Evolutionary conservation across 1,140 invertebrate species (phyloP).

Genomic region (Drosophila insularis): DNA sequence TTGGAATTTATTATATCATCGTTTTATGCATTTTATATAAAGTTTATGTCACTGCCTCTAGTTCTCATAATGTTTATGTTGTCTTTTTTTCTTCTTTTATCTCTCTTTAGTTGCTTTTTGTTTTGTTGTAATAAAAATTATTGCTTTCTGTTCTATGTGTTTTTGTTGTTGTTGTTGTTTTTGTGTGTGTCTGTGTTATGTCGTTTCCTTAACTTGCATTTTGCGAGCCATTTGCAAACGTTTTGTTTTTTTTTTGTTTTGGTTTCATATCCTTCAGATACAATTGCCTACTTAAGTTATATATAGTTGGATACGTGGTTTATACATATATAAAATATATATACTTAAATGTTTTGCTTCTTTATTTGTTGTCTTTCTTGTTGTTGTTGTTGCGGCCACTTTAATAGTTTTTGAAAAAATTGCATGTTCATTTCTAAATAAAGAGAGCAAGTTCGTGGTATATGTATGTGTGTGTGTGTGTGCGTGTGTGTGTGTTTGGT

Average conservation of each 20-base stretch:
- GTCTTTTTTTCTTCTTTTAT: background rate
- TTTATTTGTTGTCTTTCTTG: conserved; percentile 24
- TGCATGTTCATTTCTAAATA: conserved; percentile 70
- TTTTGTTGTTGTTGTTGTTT: conserved; percentile 19
- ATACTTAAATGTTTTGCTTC: conserved; percentile 26
- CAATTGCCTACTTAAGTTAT: conserved; percentile 71
- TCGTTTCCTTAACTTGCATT: conserved; percentile 63
- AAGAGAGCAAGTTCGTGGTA: conserved; percentile 70
- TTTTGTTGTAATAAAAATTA: conserved; percentile 68
- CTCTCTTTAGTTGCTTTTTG: conserved; percentile 10
- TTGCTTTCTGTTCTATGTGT: conserved; percentile 70
- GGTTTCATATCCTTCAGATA: conserved; percentile 62
- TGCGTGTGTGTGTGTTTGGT: conserved; percentile 11
- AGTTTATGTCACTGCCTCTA: conserved; percentile 68
- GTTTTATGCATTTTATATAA: conserved; percentile 39
- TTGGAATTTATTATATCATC: conserved; percentile 27
- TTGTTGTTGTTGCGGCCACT: conserved; percentile 44
- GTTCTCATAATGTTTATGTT: conserved; percentile 46
- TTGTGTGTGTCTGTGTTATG: conserved; percentile 28
- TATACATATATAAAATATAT: conserved; percentile 40
- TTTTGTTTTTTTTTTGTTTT: background rate
- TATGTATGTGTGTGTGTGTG: conserved; percentile 48
- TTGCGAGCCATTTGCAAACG: conserved; percentile 76
- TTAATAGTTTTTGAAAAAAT: conserved; percentile 72
- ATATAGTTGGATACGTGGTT: conserved; percentile 62